Base-by-base conservation (phyloP, 2,113 vertebrate genomes). In the Grus americana region DNA sequence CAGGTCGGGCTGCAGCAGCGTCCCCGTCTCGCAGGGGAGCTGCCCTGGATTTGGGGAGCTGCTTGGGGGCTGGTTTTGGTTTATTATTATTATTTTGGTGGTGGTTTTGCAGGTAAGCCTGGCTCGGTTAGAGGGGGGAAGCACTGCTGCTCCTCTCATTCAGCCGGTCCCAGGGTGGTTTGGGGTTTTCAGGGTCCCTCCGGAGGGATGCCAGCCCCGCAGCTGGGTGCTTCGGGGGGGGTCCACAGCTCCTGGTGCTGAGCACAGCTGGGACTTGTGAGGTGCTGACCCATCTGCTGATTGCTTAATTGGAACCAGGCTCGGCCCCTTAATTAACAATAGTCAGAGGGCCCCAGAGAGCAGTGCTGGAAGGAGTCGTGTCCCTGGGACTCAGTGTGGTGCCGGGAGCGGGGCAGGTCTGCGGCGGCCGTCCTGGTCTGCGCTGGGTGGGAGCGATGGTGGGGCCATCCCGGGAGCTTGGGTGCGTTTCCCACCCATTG, bases 171-270 rank as follows among this genome's bases (percentile, higher is more conserved):
- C 2, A 4, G 15, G 6, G 12, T 15, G 34, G 10, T 63, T 52
- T 54, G 34, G 42, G 52, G 17, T 32, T 50, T 73, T 63, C 23
- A 22, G 42, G 55, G 7, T 58, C 67, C 21, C 58, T 10, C 42
- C 42, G 16, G 20, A 30, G 1, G 5, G 50, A 6, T 52, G 16
- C 36, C 52, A 72, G 16, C 52, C 74, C 57, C 3, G 0, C 36
- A n/a, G 44, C 70, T 0, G 1, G 66, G 10, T 29, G 36, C 68
- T 70, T 44, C 0, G 1, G 27, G 55, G 14, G 14, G 54, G 30
- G 5, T 50, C 36, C 21, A 2, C 36, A 30, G 42, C 65, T 67
- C 40, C 72, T 0, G 1, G 38, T n/a, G 63, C 32, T 59, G 50
- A 54, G 58, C 58, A 15, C 40, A 55, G 46, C 38, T 72, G 74